Base-by-base conservation (phyloP, 2,797 vertebrate genomes). In the Vireo griseus region DNA sequence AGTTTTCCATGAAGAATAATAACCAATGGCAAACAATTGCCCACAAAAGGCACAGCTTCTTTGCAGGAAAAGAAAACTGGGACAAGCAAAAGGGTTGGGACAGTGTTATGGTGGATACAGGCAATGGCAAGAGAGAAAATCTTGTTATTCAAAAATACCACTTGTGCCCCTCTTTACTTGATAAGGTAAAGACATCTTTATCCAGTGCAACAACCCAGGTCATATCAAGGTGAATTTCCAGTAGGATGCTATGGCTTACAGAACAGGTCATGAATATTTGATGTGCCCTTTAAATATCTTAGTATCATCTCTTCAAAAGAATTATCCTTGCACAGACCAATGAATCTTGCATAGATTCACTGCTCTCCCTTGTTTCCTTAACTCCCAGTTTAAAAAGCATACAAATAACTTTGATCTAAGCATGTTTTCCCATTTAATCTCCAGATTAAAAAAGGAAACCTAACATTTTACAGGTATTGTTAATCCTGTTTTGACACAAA, bases 221-320 rank as follows among this genome's bases (percentile, higher is more conserved):
- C 72, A 88, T 52, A 96, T 86, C 83, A 93, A 93, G 90, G 61
- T 80, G 71, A 95, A 83, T 91, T 90, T 95, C 63, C 65, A 86
- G 72, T 54, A 86, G 85, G 79, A 88, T 63, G 85, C 78, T 73
- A 76, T 4, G 14, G 28, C 81, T 94, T 89, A 92, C 77, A 87
- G 91, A 96, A 88, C 29, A 73, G 85, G 84, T 59, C 8, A 96
- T 94, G 90, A 94, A 97, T 94, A 93, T 92, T 96, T 97, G 59
- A 95, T 92, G 55, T 71, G 59, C 62, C 88, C 90, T 96, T 96
- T 95, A 96, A 96, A 87, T 95, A 96, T 86, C 84, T 96, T 63
- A 57, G 73, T 57, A 82, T 74, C 35, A 91, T 63, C 87, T 87
- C 72, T 71, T 80, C 54, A 91, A 89, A 96, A 90, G 68, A 94